These are phyloP conservation scores for Maconellicoccus hirsutus DNA, from an alignment of 1,140 invertebrate genomes.

Conservation along the genomic window DNA sequence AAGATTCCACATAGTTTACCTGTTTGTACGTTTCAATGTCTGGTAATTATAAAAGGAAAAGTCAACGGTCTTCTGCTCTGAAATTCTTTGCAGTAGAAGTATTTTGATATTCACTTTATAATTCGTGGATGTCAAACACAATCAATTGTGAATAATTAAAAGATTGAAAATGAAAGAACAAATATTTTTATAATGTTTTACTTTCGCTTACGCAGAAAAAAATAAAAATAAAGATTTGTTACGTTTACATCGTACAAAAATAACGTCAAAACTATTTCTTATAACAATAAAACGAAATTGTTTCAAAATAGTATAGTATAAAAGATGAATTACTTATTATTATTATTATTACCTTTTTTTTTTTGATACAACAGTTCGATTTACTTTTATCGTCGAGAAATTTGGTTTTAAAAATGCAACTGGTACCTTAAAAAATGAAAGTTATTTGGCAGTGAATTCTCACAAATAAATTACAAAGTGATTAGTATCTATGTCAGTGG, in stretches of 20 bases:
- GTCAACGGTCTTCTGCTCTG: no score
- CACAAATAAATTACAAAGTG: no score
- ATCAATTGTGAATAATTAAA: no score
- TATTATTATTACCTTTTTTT: no score
- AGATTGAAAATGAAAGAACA: no score
- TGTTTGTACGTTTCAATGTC: no score
- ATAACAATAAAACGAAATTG: neutral
- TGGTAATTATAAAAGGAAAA: no score
- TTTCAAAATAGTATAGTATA: neutral
- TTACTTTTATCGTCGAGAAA: neutral
- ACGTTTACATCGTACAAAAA: neutral
- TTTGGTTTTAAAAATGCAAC: neutral
- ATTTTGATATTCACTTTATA: no score
- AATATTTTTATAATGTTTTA: neutral
- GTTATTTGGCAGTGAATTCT: neutral
- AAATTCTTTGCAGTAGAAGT: no score
- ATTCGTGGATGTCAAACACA: no score
- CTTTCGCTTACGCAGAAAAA: neutral
- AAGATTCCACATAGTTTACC: no score
- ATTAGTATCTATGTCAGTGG: neutral
- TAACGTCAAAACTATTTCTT: neutral
- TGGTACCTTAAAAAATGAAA: neutral
- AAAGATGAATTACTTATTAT: neutral
- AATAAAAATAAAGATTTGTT: neutral
- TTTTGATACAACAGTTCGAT: no score